Conservation (phyloP, 2,113 vertebrate genomes). For the Hypocryptadius cinnamomeus region DNA sequence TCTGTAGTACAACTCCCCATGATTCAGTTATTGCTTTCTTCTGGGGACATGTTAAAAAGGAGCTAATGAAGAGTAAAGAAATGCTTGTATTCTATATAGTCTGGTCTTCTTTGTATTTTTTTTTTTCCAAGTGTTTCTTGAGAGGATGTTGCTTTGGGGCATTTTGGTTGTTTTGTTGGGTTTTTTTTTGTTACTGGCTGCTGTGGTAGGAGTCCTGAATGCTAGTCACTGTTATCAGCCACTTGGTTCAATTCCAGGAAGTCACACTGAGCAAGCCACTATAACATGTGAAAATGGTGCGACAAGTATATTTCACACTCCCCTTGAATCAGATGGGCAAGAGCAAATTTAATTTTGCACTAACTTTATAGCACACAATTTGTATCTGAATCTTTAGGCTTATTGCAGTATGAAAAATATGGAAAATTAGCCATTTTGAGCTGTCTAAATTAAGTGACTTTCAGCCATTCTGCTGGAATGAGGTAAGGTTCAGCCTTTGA, state of each 20-base stretch:
- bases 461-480: not conserved
- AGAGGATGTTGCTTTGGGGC: not conserved
- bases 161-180: not conserved
- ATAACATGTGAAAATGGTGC: not conserved
- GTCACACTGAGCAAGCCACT: constrained; percentile 9
- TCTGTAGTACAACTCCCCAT: not conserved
- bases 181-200: not conserved
- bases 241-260: constrained; percentile 18
- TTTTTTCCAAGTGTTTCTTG: not conserved
- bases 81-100: not conserved
- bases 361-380: not conserved
- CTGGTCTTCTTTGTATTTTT: not conserved
- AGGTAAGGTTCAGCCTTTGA: not conserved
- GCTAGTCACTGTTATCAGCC: not conserved
- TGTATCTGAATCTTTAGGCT: not conserved
- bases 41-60: not conserved
- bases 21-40: not conserved
- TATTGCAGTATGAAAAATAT: not conserved
- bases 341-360: constrained; percentile 30
- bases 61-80: not conserved
- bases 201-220: not conserved
- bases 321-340: not conserved
- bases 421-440: not conserved
- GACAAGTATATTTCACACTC: constrained; percentile 29
- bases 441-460: not conserved